Evolutionary conservation across 2,113 vertebrate genomes (phyloP).

Genomic region (Melanerpes aurifrons): DNA sequence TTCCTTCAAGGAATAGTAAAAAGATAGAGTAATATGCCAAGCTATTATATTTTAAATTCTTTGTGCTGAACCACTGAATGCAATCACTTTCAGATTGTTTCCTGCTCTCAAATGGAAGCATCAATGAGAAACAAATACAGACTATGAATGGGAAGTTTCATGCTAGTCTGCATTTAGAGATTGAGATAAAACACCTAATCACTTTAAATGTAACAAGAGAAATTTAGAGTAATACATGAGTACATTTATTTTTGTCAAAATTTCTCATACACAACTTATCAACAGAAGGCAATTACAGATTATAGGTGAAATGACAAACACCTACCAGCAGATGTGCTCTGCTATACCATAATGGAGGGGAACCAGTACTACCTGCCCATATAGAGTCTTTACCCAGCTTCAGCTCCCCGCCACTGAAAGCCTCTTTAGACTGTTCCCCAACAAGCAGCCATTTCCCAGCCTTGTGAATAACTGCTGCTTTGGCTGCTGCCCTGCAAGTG

Average conservation of each 20-base stretch:
- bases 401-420: neutral
- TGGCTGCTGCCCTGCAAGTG: neutral
- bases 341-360: neutral
- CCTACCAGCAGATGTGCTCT: neutral
- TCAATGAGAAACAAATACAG: constrained; percentile 52
- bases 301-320: neutral
- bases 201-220: neutral
- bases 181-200: constrained; percentile 33
- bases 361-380: neutral
- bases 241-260: neutral
- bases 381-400: neutral
- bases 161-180: neutral
- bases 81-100: constrained; percentile 66
- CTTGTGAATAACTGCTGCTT: neutral
- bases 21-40: constrained; percentile 54
- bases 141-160: neutral
- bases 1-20: constrained; percentile 18
- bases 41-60: constrained; percentile 44
- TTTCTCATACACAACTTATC: neutral
- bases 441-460: fast-evolving
- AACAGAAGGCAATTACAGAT: neutral
- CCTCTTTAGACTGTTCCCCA: neutral
- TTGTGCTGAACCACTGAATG: constrained; percentile 39
- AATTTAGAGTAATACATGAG: fast-evolving
- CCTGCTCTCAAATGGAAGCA: constrained; percentile 49